These are phyloP conservation scores for Vireo griseus DNA, from an alignment of 2,797 vertebrate genomes.

Conservation along the genomic window DNA sequence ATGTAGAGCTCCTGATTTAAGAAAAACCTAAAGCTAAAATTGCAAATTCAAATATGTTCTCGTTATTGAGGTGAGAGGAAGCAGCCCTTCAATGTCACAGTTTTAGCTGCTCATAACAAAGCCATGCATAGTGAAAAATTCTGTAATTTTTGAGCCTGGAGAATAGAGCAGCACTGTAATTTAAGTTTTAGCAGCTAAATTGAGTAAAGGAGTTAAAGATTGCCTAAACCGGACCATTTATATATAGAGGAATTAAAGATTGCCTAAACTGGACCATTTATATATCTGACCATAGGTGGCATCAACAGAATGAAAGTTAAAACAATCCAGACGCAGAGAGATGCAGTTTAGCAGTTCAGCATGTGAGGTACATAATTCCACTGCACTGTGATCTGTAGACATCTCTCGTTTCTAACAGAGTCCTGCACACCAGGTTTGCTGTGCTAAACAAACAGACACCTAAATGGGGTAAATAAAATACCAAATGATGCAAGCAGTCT, in stretches of 20 bases:
- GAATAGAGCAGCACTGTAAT: neutral
- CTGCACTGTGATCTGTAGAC: neutral
- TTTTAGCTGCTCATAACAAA: neutral
- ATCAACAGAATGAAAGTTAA: constrained; percentile 1
- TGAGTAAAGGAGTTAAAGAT: neutral
- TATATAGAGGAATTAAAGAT: neutral
- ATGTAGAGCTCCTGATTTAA: neutral
- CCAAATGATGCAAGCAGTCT: neutral
- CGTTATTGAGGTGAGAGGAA: neutral
- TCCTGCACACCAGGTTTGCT: neutral
- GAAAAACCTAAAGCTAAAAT: neutral
- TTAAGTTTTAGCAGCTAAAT: neutral
- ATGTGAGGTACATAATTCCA: neutral
- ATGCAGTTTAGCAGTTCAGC: neutral
- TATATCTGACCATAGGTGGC: neutral
- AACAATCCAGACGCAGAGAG: neutral
- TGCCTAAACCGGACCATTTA: neutral
- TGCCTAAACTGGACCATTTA: neutral
- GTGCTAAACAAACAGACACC: neutral
- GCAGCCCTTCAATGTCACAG: neutral
- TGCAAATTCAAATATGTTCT: neutral
- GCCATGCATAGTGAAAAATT: neutral
- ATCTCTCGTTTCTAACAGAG: neutral
- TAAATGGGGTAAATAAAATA: neutral
- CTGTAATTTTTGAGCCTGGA: neutral